phyloP scores from a whole-genome alignment of 2,113 vertebrate species.

The Antigone vipio region DNA sequence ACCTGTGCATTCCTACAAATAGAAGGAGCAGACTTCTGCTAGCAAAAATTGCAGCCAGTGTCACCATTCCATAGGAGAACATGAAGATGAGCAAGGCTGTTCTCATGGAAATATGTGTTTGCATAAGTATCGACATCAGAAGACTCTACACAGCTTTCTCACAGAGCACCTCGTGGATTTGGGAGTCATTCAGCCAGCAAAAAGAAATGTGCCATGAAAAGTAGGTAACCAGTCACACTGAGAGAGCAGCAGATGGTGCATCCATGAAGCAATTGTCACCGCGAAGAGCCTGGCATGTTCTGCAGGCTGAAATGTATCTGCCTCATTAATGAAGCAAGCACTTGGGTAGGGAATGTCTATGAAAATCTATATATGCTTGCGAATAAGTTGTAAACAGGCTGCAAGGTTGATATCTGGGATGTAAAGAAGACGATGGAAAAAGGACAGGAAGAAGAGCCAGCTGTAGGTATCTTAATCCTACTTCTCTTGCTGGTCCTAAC shows the following conservation, averaged over 20 bases:
- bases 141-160: not conserved
- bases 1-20: not conserved
- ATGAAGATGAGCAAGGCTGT: not conserved
- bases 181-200: conserved; percentile 17
- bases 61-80: not conserved
- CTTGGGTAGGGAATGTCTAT: not conserved
- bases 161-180: conserved; percentile 11
- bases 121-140: not conserved
- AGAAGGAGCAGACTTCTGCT: not conserved
- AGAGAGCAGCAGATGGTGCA: conserved; percentile 52
- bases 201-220: conserved; percentile 48
- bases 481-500: not conserved
- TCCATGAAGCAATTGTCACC: not conserved
- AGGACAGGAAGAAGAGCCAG: not conserved
- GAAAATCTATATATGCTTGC: not conserved
- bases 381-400: not conserved
- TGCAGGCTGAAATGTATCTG: conserved; percentile 24
- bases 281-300: not conserved
- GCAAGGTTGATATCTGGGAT: not conserved
- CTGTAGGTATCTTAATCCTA: not conserved
- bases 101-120: conserved; percentile 3
- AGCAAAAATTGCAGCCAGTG: not conserved
- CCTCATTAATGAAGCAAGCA: conserved; percentile 10
- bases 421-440: not conserved
- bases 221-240: not conserved